Evolutionary conservation across 1,140 invertebrate species (phyloP).

Genomic region (Pseudachorutes palmiensis): DNA sequence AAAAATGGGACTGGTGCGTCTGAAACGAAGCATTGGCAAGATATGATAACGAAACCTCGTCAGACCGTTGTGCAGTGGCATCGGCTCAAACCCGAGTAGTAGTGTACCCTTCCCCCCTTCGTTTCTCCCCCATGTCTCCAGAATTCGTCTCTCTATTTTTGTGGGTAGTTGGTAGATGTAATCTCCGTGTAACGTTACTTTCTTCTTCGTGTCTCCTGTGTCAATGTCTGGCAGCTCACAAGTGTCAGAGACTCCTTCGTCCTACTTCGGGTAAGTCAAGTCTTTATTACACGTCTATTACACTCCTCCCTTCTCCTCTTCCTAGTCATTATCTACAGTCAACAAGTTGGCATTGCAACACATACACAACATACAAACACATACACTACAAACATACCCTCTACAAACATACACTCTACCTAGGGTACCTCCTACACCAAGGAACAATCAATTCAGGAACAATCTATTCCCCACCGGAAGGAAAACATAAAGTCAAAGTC

Average conservation of each 20-base stretch:
- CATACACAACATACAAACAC: not conserved
- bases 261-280: not conserved
- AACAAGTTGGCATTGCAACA: not conserved
- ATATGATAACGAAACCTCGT: conserved; percentile 90
- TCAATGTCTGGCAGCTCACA: not conserved
- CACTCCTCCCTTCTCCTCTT: not conserved
- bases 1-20: conserved; percentile 83
- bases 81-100: conserved; percentile 43
- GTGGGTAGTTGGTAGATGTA: conserved; percentile 25
- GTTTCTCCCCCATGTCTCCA: conserved; percentile 7
- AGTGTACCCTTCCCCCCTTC: not conserved
- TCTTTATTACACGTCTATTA: not conserved
- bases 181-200: no score
- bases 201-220: conserved; percentile 26
- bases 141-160: conserved; percentile 31
- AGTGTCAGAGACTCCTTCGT: not conserved
- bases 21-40: conserved; percentile 89
- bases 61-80: conserved; percentile 65
- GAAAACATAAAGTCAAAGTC: not conserved
- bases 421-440: not conserved
- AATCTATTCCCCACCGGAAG: not conserved
- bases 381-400: not conserved
- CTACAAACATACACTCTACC: not conserved
- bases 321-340: not conserved
- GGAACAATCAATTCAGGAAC: not conserved